These are phyloP conservation scores for Anser cygnoides DNA, from an alignment of 2,113 vertebrate genomes.

Conservation along the genomic window DNA sequence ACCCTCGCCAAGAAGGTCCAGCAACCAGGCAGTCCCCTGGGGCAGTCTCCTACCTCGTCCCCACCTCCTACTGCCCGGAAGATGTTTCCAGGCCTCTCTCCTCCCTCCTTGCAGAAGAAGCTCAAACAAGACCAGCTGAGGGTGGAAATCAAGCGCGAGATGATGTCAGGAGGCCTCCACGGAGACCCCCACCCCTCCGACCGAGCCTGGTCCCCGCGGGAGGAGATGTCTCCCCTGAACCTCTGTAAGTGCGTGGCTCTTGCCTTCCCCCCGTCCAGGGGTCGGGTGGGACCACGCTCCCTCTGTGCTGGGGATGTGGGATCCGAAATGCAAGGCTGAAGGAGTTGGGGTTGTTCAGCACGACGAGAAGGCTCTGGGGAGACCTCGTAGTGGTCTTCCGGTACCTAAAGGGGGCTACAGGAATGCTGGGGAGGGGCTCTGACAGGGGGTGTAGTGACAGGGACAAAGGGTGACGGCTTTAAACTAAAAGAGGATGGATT, in stretches of 20 bases:
- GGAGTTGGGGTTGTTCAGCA: too few species aligned
- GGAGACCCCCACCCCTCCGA: conserved; percentile 72
- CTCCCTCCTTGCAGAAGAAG: conserved; percentile 75
- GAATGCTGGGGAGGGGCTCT: too few species aligned
- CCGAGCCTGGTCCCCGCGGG: conserved; percentile 72
- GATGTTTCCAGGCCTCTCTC: conserved; percentile 76
- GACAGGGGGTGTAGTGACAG: too few species aligned
- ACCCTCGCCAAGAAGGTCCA: conserved; percentile 74
- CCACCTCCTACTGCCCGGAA: conserved; percentile 79
- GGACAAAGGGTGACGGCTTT: too few species aligned
- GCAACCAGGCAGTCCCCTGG: conserved; percentile 69
- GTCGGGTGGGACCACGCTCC: accelerated
- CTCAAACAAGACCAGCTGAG: conserved; percentile 78
- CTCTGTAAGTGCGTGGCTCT: conserved; percentile 72
- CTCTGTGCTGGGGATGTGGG: background rate
- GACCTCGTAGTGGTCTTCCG: too few species aligned
- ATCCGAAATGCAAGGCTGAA: too few species aligned
- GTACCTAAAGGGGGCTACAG: too few species aligned
- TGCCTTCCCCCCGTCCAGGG: background rate
- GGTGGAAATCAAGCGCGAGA: conserved; percentile 79
- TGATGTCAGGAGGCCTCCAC: conserved; percentile 75
- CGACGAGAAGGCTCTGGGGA: too few species aligned
- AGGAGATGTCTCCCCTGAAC: conserved; percentile 78
- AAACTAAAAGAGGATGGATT: too few species aligned
- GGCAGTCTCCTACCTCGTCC: conserved; percentile 74